These are phyloP conservation scores for Arion vulgaris DNA, from an alignment of 1,140 invertebrate genomes.

Conservation along the genomic window DNA sequence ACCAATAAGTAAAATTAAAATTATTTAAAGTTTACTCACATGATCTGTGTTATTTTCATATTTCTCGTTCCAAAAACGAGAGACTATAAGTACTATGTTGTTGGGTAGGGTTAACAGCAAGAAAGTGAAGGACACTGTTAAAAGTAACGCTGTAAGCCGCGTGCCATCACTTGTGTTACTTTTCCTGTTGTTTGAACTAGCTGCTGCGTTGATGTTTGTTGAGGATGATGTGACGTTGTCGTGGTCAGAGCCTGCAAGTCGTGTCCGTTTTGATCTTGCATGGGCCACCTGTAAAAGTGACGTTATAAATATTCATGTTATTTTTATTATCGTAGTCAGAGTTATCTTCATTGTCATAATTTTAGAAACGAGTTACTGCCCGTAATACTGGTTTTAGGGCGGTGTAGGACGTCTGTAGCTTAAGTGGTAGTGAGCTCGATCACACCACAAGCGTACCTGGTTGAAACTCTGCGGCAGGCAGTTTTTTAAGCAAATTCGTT, in stretches of 20 bases:
- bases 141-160: constrained; percentile 68
- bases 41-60: not conserved
- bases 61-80: constrained; percentile 53
- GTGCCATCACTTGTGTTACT: constrained; percentile 52
- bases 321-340: no score
- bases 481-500: no score
- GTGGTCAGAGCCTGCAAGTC: constrained; percentile 34
- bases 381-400: no score
- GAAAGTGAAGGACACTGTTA: constrained; percentile 69
- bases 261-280: constrained; percentile 4
- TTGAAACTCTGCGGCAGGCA: no score
- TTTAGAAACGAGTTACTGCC: no score
- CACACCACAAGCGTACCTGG: no score
- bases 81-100: constrained; percentile 63
- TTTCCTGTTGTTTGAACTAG: not conserved
- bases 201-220: not conserved
- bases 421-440: no score
- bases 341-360: no score
- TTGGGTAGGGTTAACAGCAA: constrained; percentile 70
- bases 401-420: no score
- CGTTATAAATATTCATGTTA: no score
- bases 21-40: no score
- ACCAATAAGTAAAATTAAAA: no score
- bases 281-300: constrained; percentile 19
- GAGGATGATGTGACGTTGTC: constrained; percentile 46